Conservation (phyloP, 2,888 invertebrate genomes). For the Nemotelus pantherinus region DNA sequence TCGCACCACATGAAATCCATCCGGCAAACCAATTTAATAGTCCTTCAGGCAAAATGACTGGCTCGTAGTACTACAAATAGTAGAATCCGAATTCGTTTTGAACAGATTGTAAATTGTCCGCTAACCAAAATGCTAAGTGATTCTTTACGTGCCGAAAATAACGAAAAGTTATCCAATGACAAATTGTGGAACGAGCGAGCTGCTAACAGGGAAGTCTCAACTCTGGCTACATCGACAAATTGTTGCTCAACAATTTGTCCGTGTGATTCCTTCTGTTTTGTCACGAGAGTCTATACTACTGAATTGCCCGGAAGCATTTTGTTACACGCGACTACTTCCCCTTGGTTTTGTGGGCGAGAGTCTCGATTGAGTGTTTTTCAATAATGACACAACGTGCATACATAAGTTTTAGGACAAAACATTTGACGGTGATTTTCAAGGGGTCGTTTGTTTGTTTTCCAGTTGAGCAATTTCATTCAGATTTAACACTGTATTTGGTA, state of each 20-base stretch:
- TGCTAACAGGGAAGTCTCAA: too few relatives aligned
- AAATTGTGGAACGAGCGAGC: too few relatives aligned
- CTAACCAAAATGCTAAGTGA: constrained; percentile 29
- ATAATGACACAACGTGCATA: background rate
- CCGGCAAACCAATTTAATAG: constrained; percentile 35
- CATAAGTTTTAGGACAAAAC: too few relatives aligned
- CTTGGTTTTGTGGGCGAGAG: background rate
- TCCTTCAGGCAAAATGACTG: constrained; percentile 13
- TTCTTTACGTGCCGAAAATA: background rate
- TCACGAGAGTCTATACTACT: background rate
- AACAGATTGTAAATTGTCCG: constrained; percentile 35
- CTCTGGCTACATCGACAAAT: background rate
- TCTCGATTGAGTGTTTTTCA: background rate
- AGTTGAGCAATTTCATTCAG: background rate
- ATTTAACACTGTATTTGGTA: background rate
- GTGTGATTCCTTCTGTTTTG: constrained; percentile 16
- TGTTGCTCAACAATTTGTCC: constrained; percentile 25
- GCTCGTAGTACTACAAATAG: background rate
- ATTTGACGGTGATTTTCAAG: constrained; percentile 6
- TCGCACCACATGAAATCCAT: background rate
- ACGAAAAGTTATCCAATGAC: too few relatives aligned
- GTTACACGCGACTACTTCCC: constrained; percentile 15
- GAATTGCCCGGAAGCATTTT: constrained; percentile 29
- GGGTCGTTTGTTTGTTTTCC: constrained; percentile 26
- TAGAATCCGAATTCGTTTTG: background rate